These are phyloP conservation scores for Syritta pipiens DNA, from an alignment of 2,888 invertebrate genomes.

Conservation along the genomic window DNA sequence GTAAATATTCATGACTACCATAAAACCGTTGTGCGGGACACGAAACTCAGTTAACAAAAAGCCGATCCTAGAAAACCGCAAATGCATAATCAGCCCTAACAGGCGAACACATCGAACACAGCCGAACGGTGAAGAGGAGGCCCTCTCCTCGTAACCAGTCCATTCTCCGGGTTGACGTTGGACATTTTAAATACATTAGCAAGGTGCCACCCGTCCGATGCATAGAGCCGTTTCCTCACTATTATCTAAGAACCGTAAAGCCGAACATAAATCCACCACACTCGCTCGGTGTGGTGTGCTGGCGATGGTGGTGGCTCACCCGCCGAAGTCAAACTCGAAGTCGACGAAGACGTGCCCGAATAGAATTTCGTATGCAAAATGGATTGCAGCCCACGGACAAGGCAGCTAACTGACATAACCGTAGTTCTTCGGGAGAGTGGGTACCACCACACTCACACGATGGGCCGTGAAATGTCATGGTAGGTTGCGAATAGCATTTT, in stretches of 20 bases:
- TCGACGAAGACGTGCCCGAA: slow-evolving; percentile 4
- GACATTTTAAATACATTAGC: slow-evolving; percentile 48
- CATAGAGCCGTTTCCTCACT: slow-evolving; percentile 21
- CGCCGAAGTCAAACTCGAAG: not conserved
- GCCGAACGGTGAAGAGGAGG: too few species aligned
- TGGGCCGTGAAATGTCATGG: slow-evolving; percentile 43
- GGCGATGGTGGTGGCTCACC: not conserved
- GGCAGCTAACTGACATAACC: slow-evolving; percentile 52
- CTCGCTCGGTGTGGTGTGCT: too few species aligned
- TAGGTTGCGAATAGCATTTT: slow-evolving; percentile 21
- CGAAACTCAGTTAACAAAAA: too few species aligned
- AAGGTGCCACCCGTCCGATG: slow-evolving; percentile 50
- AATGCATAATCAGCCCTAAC: slow-evolving; percentile 39
- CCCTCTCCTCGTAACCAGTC: slow-evolving; percentile 15
- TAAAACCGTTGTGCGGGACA: too few species aligned
- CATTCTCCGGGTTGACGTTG: slow-evolving; percentile 20
- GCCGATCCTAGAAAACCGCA: slow-evolving; percentile 50
- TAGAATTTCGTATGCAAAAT: slow-evolving; percentile 61
- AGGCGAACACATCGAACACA: slow-evolving; percentile 4
- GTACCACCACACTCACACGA: not conserved
- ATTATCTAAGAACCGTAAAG: slow-evolving; percentile 43
- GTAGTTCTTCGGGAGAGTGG: slow-evolving; percentile 23
- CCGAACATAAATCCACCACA: slow-evolving; percentile 31
- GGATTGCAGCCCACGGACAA: slow-evolving; percentile 49
- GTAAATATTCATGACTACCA: too few species aligned